Base-by-base conservation (phyloP, 2,797 vertebrate genomes). In the Danio choprae region DNA sequence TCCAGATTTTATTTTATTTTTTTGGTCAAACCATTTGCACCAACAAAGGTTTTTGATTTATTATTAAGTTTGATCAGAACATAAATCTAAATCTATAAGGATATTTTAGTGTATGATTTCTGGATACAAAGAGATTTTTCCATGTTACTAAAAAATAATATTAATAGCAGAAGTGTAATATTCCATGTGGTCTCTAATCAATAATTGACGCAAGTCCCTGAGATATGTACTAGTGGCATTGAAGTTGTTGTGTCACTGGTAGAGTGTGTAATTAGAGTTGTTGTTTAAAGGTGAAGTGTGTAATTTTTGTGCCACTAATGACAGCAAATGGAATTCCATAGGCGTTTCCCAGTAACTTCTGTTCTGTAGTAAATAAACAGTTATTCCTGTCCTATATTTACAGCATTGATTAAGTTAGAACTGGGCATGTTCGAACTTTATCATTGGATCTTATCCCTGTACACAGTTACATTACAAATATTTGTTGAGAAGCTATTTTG, bases 281-380 rank as follows among this genome's bases (percentile, higher is more conserved):
- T 29, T 51, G 65, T 50, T 65, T 51, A 69, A 53, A 69, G 10
- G 16, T 38, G 67, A 69, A 53, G 67, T 53, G 48, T 40, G 48
- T 69, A 51, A 69, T 69, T 40, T 53, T 18, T 69, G 67, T 69
- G 67, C 16, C 48, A 53, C 48, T 69, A 38, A 50, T 69, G 29
- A 69, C 48, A 12, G 46, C 48, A 51, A 18, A 40, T 51, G 48
- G 48, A 51, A 69, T 53, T 53, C 48, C 29, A 18, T 22, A 69
- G 48, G 38, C 22, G 67, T 18, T 40, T 69, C 46, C 29, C 67
- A 40, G 4, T n/a, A 15, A 40, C 29, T 2, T 69, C 16, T 69
- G 51, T 50, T 51, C 60, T 43, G 40, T 11, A 43, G 43, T 63
- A 18, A 63, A 41, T 63, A 16, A 63, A 43, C 43, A 12, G 41